Percentiles rank a stretch among this genome's conserved stretches.
Evolutionary conservation across 2,113 vertebrate genomes (phyloP).

Genomic region (Eulemur macaco): DNA sequence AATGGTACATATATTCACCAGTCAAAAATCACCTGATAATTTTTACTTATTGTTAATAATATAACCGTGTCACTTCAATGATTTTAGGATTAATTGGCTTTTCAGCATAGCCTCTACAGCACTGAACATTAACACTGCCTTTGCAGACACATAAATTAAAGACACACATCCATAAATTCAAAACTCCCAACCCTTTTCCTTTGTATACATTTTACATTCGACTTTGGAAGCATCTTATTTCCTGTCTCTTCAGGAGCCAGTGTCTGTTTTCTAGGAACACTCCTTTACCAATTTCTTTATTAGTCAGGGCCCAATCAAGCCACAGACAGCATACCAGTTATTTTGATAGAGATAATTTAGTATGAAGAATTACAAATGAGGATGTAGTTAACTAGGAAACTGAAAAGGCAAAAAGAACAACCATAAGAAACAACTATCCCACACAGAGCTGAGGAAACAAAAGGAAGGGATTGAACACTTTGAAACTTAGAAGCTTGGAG

Average conservation of each 20-base stretch:
- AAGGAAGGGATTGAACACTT: not conserved
- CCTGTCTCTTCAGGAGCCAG: not conserved
- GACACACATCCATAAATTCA: not conserved
- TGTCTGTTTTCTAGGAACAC: not conserved
- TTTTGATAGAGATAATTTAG: not conserved
- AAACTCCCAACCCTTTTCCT: not conserved
- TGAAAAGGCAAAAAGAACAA: not conserved
- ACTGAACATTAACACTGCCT: not conserved
- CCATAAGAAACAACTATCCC: not conserved
- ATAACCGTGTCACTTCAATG: not conserved
- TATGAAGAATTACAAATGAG: not conserved
- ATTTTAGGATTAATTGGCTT: not conserved
- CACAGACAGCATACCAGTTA: not conserved
- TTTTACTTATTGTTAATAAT: conserved; percentile 47
- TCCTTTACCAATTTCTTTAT: not conserved
- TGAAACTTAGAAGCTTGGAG: not conserved
- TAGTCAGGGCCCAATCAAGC: not conserved
- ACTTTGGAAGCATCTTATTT: not conserved
- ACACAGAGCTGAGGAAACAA: not conserved
- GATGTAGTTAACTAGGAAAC: not conserved
- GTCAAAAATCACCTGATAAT: conserved; percentile 40
- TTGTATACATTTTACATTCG: not conserved
- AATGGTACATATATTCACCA: conserved; percentile 42
- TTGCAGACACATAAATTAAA: not conserved
- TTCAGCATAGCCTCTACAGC: not conserved